phyloP scores from a whole-genome alignment of 1,140 invertebrate genomes.

The Megathymus violae region DNA sequence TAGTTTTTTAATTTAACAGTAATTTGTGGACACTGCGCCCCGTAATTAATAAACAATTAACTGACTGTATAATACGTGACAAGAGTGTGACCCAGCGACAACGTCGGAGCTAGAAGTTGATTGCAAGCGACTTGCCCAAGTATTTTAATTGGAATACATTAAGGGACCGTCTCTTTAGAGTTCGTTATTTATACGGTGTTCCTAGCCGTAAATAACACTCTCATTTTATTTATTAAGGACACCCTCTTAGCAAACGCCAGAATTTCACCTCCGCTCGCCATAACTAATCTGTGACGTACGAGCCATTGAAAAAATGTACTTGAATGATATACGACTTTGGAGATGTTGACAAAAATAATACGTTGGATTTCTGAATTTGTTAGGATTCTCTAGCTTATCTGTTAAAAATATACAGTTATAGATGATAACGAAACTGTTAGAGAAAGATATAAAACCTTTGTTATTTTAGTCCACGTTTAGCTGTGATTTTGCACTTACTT shows the following conservation, averaged over 20 bases:
- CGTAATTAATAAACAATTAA: constrained; percentile 28
- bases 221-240: constrained; percentile 12
- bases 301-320: neutral
- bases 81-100: neutral
- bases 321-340: no score
- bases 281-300: no score
- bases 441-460: no score
- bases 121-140: constrained; percentile 23
- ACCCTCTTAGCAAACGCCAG: constrained; percentile 9
- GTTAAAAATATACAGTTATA: no score
- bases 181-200: constrained; percentile 13
- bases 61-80: constrained; percentile 15
- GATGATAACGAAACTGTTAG: no score
- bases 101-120: constrained; percentile 2
- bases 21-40: constrained; percentile 11
- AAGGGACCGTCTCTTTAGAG: constrained; percentile 4
- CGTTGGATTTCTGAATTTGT: no score
- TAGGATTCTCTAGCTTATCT: no score
- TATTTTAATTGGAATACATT: constrained; percentile 33
- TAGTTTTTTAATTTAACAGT: constrained; percentile 19
- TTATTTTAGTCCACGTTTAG: no score
- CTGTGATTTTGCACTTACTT: no score
- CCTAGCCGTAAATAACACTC: constrained; percentile 13
- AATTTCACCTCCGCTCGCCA: neutral
- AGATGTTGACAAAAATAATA: neutral